Percentiles rank a stretch among this genome's conserved stretches.
phyloP scores from a whole-genome alignment of 2,113 vertebrate species.

The Oreocharis arfaki region DNA sequence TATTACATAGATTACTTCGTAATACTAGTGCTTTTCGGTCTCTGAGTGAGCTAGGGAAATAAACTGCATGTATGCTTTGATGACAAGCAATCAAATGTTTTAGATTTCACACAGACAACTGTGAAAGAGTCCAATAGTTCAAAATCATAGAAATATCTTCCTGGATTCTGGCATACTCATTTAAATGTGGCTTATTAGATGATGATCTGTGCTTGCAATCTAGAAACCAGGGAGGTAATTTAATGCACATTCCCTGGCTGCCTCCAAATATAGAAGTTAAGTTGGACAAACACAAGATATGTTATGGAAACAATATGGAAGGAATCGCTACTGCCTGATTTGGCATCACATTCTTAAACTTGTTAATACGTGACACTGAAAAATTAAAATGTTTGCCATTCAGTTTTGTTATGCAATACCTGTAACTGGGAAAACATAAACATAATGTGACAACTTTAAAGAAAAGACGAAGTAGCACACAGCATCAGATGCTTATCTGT shows the following conservation, averaged over 20 bases:
- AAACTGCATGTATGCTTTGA: slow-evolving; percentile 17
- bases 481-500: not conserved
- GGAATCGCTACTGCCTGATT: not conserved
- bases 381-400: not conserved
- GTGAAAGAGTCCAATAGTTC: slow-evolving; percentile 26
- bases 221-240: slow-evolving; percentile 5
- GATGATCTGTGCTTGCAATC: not conserved
- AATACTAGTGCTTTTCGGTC: slow-evolving; percentile 29
- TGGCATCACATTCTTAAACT: not conserved
- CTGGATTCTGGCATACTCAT: not conserved
- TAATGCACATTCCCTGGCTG: slow-evolving; percentile 31
- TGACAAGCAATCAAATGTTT: slow-evolving; percentile 44
- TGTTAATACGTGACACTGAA: not conserved
- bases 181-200: slow-evolving; percentile 18
- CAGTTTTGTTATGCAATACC: not conserved
- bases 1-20: slow-evolving; percentile 50
- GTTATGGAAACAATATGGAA: slow-evolving; percentile 23
- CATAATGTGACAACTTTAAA: not conserved
- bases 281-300: not conserved
- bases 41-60: slow-evolving; percentile 4
- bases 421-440: not conserved
- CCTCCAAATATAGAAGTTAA: not conserved
- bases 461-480: not conserved
- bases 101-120: slow-evolving; percentile 49
- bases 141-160: slow-evolving; percentile 22